Percentiles rank a stretch among this genome's conserved stretches.
Conservation (phyloP, 2,797 vertebrate species). For the Pelodytes ibericus region DNA sequence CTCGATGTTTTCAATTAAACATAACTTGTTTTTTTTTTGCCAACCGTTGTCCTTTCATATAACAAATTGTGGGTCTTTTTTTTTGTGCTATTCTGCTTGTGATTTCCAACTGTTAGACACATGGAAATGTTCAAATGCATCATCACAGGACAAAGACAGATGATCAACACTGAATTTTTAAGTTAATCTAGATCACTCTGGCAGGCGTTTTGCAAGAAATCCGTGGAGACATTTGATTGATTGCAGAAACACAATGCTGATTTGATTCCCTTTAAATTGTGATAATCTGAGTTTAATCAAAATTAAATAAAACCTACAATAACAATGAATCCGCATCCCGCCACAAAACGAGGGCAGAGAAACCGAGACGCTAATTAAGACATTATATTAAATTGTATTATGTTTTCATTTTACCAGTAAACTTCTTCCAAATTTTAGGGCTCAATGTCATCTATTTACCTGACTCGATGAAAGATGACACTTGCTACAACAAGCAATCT, state of each 20-base stretch:
- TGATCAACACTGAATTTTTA: conserved; percentile 16
- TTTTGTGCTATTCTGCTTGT: conserved; percentile 9
- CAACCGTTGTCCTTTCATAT: too few relatives aligned
- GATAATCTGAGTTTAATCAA: conserved; percentile 61
- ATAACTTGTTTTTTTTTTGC: too few relatives aligned
- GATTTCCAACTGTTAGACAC: conserved; percentile 16
- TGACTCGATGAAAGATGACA: not conserved
- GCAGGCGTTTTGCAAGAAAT: conserved; percentile 33
- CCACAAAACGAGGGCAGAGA: not conserved
- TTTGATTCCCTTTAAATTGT: conserved; percentile 63
- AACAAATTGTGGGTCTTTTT: not conserved
- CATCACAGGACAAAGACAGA: conserved; percentile 27
- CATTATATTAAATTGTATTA: not conserved
- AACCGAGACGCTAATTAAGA: not conserved
- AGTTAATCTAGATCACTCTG: conserved; percentile 23
- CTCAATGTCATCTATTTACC: not conserved
- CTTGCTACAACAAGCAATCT: too few relatives aligned
- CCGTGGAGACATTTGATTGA: conserved; percentile 53
- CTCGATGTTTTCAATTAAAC: too few relatives aligned
- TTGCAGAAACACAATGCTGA: conserved; percentile 50
- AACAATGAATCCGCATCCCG: conserved; percentile 49
- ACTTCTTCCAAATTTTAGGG: not conserved
- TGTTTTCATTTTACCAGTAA: not conserved
- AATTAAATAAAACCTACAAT: conserved; percentile 56
- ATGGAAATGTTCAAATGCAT: conserved; percentile 19